Conservation (phyloP, 1,140 invertebrate species). For the Bombus terrestris region DNA sequence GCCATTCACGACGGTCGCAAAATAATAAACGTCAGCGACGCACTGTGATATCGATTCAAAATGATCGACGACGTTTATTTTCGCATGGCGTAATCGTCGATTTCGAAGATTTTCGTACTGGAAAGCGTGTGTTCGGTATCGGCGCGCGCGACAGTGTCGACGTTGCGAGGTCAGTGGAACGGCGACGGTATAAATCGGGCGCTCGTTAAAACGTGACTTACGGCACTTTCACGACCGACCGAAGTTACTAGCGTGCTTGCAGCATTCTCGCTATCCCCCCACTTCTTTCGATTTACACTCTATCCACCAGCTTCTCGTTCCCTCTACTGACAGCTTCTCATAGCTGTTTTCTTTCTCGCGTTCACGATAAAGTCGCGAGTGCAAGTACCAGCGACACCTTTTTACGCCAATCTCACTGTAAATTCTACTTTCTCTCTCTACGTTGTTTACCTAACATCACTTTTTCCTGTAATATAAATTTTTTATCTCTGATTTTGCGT, state of each 20-base stretch:
- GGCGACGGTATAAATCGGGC: constrained; percentile 55
- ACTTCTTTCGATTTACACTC: background rate
- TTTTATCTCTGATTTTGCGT: no score
- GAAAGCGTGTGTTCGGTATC: constrained; percentile 1
- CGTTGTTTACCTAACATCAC: background rate
- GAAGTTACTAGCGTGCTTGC: constrained; percentile 42
- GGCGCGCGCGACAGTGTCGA: constrained; percentile 12
- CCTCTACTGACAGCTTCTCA: background rate
- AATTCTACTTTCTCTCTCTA: background rate
- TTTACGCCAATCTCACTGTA: background rate
- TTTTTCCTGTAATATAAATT: no score
- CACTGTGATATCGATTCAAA: constrained; percentile 2
- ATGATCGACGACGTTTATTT: constrained; percentile 19
- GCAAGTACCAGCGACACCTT: background rate
- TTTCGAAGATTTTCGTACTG: constrained; percentile 27
- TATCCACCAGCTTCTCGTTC: background rate
- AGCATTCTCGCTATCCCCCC: constrained; percentile 24
- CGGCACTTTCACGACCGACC: constrained; percentile 55
- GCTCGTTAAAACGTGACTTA: constrained; percentile 60
- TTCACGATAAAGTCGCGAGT: background rate
- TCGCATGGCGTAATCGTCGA: background rate
- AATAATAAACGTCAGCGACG: background rate
- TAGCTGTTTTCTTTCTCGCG: background rate
- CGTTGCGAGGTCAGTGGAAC: constrained; percentile 53
- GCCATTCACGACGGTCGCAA: background rate